Evolutionary conservation across 2,888 invertebrate species (phyloP).

Genomic region (Spisula subtruncata): DNA sequence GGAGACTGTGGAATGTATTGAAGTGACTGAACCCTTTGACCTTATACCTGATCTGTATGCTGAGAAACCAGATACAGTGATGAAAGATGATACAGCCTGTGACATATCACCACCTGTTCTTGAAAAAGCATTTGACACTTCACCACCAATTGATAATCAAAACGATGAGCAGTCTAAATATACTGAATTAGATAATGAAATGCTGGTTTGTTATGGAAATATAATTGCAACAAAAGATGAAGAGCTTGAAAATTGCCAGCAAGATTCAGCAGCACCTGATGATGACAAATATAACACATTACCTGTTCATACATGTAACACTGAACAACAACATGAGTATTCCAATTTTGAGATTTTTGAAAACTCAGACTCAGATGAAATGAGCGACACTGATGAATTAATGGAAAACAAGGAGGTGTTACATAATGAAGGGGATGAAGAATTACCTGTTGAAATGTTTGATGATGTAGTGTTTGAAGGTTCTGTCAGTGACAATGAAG

Average conservation of each 20-base stretch:
- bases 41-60: slow-evolving; percentile 57
- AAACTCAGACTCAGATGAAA: background rate
- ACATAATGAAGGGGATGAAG: background rate
- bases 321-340: background rate
- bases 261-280: background rate
- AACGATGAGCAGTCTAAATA: background rate
- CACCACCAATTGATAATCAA: background rate
- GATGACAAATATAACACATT: background rate
- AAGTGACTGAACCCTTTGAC: slow-evolving; percentile 36
- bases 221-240: background rate
- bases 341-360: background rate
- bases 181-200: background rate
- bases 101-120: slow-evolving; percentile 51
- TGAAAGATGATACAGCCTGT: slow-evolving; percentile 19
- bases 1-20: background rate
- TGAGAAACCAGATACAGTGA: slow-evolving; percentile 22
- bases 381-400: no score
- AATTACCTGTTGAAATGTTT: background rate
- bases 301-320: background rate
- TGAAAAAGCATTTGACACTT: slow-evolving; percentile 26
- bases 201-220: background rate
- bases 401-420: no score
- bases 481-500: background rate
- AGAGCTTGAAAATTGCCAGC: background rate
- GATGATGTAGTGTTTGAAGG: background rate